These are phyloP conservation scores for Megastigmus dorsalis DNA, from an alignment of 2,888 invertebrate species.

Conservation along the genomic window DNA sequence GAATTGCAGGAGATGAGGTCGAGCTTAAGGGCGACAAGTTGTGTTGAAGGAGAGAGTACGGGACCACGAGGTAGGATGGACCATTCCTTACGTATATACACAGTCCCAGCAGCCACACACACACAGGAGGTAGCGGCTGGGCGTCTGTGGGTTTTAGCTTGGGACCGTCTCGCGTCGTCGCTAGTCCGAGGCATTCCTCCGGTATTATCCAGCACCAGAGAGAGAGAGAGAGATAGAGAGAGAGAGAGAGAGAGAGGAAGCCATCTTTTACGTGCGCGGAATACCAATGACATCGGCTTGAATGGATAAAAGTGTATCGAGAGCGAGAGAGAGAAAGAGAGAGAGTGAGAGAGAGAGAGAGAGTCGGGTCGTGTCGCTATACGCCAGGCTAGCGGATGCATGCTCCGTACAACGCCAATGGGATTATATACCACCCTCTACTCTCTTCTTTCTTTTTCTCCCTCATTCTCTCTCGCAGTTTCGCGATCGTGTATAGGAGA, in stretches of 20 bases:
- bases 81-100: no score
- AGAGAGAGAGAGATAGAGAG: conserved; percentile 25
- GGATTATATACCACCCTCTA: conserved; percentile 48
- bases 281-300: conserved; percentile 58
- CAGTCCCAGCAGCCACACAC: no score
- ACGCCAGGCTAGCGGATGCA: conserved; percentile 44
- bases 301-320: conserved; percentile 50
- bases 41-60: conserved; percentile 2
- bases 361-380: conserved; percentile 49
- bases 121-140: neutral
- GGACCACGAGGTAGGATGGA: no score
- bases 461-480: neutral
- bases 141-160: conserved; percentile 12
- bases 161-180: conserved; percentile 8
- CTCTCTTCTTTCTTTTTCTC: conserved; percentile 1
- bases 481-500: neutral
- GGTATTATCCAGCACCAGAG: conserved; percentile 64
- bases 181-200: conserved; percentile 51
- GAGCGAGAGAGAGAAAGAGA: conserved; percentile 63
- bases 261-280: conserved; percentile 65
- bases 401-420: conserved; percentile 48
- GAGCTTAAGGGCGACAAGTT: conserved; percentile 38
- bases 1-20: conserved; percentile 10
- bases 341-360: conserved; percentile 64
- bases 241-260: conserved; percentile 56